Evolutionary conservation across 2,113 vertebrate genomes (phyloP).

Genomic region (Embiotoca jacksoni): DNA sequence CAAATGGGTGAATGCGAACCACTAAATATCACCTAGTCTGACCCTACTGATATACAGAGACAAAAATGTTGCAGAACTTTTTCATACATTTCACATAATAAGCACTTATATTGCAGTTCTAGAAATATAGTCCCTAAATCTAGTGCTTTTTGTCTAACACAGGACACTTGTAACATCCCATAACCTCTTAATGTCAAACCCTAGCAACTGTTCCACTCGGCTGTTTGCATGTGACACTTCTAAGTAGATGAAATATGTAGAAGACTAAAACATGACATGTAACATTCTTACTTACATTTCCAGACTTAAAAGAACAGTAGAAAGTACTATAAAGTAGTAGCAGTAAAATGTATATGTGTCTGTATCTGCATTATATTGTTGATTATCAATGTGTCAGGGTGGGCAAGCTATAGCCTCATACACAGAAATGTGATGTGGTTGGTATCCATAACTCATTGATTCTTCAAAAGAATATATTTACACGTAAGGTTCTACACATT

Average conservation of each 20-base stretch:
- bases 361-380: too few species aligned
- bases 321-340: not conserved
- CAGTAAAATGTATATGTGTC: not conserved
- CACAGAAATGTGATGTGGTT: too few species aligned
- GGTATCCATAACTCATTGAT: too few species aligned
- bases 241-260: conserved; percentile 2
- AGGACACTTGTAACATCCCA: conserved; percentile 22
- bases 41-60: conserved; percentile 34
- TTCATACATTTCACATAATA: conserved; percentile 42
- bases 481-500: too few species aligned
- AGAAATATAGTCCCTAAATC: conserved; percentile 25
- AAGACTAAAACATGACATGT: not conserved
- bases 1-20: conserved; percentile 39
- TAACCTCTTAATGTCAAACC: conserved; percentile 16
- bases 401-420: too few species aligned
- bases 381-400: too few species aligned
- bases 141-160: conserved; percentile 21
- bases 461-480: too few species aligned
- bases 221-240: not conserved
- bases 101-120: conserved; percentile 16
- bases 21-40: conserved; percentile 40
- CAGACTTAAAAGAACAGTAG: too few species aligned
- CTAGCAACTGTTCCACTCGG: not conserved
- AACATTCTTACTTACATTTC: too few species aligned
- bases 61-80: conserved; percentile 15